Evolutionary conservation across 1,140 invertebrate genomes (phyloP).

Genomic region (Zophobas morio): DNA sequence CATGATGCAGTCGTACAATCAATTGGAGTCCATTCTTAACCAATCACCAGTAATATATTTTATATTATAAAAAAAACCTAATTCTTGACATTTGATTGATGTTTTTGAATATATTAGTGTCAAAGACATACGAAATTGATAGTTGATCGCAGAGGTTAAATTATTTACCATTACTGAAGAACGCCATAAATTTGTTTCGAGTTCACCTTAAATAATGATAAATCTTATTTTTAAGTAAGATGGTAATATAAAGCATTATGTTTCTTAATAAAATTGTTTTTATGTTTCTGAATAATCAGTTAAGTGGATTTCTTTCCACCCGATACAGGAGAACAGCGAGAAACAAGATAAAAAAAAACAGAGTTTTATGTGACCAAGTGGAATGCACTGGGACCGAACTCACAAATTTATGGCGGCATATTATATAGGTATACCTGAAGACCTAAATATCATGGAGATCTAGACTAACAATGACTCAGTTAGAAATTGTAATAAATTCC

Average conservation of each 20-base stretch:
- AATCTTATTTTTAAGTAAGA: slow-evolving; percentile 3
- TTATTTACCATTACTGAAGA: slow-evolving; percentile 34
- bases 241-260: background rate
- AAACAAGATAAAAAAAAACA: slow-evolving; percentile 9
- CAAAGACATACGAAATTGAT: slow-evolving; percentile 50
- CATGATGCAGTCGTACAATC: slow-evolving; percentile 32
- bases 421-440: slow-evolving; percentile 34
- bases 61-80: slow-evolving; percentile 38
- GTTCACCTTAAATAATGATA: slow-evolving; percentile 6
- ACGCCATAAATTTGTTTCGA: background rate
- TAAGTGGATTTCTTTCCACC: background rate
- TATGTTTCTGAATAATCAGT: too few species aligned
- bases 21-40: slow-evolving; percentile 42
- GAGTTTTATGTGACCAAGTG: slow-evolving; percentile 16
- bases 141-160: slow-evolving; percentile 47
- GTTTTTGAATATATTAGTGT: slow-evolving; percentile 56
- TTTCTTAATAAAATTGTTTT: too few species aligned
- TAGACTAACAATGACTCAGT: slow-evolving; percentile 53
- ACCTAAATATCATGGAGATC: slow-evolving; percentile 43
- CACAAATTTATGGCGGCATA: slow-evolving; percentile 47
- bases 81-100: slow-evolving; percentile 51
- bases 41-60: slow-evolving; percentile 44
- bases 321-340: slow-evolving; percentile 4
- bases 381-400: slow-evolving; percentile 14
- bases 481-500: slow-evolving; percentile 54